phyloP scores from a whole-genome alignment of 2,113 vertebrate species.

The Nothobranchius furzeri region DNA sequence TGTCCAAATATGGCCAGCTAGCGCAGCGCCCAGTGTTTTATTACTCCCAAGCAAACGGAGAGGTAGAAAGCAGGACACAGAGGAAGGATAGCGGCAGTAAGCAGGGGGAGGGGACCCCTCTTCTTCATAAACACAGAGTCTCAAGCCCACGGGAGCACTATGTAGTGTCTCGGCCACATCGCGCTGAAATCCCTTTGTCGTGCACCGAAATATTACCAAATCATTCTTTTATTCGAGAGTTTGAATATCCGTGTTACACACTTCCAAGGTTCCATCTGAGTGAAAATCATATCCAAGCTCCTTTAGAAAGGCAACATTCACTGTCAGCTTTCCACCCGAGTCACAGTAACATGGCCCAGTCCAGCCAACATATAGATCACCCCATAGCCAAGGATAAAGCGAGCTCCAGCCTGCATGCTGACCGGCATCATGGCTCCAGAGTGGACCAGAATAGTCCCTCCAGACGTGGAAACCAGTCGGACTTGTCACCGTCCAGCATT shows the following conservation, averaged over 20 bases:
- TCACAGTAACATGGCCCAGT: conserved; percentile 18
- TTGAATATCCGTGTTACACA: conserved; percentile 56
- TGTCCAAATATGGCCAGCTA: conserved; percentile 72
- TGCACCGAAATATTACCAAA: conserved; percentile 48
- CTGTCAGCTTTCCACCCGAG: conserved; percentile 24
- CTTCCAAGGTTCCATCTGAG: conserved; percentile 67
- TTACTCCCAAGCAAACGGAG: conserved; percentile 73
- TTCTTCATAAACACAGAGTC: conserved; percentile 52
- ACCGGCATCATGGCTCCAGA: conserved; percentile 6
- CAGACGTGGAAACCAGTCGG: conserved; percentile 15
- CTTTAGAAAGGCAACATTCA: conserved; percentile 49
- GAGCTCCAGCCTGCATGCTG: conserved; percentile 1
- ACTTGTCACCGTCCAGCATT: conserved; percentile 26
- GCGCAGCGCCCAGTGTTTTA: conserved; percentile 74
- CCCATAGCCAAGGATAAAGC: conserved; percentile 26
- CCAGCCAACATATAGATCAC: conserved; percentile 28
- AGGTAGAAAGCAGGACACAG: conserved; percentile 69
- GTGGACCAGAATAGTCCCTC: no score
- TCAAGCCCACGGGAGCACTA: conserved; percentile 68
- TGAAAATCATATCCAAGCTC: conserved; percentile 38
- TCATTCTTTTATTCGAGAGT: conserved; percentile 56
- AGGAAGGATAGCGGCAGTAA: conserved; percentile 53
- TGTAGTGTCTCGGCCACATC: conserved; percentile 35
- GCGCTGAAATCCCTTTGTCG: conserved; percentile 55
- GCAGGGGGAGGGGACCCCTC: conserved; percentile 61